Percentiles rank a stretch among this genome's conserved stretches.
These are phyloP conservation scores for Lepidocyrtinus sp. DNA, from an alignment of 2,888 invertebrate genomes.

Conservation along the genomic window DNA sequence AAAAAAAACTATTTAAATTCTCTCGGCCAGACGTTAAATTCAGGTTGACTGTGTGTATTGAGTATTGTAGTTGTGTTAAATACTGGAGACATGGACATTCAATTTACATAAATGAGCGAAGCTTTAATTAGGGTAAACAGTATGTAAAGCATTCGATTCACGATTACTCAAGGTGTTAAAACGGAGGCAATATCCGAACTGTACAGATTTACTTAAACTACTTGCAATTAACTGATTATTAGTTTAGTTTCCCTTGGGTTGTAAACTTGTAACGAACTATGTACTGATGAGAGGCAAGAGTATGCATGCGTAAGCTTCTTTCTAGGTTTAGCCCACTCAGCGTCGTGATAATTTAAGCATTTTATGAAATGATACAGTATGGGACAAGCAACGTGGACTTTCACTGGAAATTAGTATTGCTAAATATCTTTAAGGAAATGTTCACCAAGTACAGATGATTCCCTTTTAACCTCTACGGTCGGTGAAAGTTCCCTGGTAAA, in stretches of 20 bases:
- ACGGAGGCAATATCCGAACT: neutral
- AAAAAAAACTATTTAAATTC: neutral
- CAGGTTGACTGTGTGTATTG: neutral
- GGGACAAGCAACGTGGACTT: neutral
- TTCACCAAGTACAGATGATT: neutral
- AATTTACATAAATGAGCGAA: neutral
- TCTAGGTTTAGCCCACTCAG: neutral
- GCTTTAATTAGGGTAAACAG: constrained; percentile 4
- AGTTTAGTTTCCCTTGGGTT: neutral
- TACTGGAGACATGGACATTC: constrained; percentile 8
- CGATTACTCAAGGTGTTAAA: neutral
- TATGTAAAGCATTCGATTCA: neutral
- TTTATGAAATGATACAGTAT: too few species aligned
- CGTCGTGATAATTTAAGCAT: neutral
- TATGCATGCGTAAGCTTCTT: neutral
- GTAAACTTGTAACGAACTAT: neutral
- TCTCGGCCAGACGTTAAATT: constrained; percentile 8
- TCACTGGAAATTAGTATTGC: neutral
- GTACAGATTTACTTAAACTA: too few species aligned
- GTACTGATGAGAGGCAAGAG: neutral
- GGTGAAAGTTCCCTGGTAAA: too few species aligned
- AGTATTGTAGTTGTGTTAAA: neutral
- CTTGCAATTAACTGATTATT: neutral
- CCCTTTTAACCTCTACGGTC: too few species aligned
- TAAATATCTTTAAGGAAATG: neutral